Conservation (phyloP, 35 echinoderm and acorn worm genomes). For the Ptychodera flava region DNA sequence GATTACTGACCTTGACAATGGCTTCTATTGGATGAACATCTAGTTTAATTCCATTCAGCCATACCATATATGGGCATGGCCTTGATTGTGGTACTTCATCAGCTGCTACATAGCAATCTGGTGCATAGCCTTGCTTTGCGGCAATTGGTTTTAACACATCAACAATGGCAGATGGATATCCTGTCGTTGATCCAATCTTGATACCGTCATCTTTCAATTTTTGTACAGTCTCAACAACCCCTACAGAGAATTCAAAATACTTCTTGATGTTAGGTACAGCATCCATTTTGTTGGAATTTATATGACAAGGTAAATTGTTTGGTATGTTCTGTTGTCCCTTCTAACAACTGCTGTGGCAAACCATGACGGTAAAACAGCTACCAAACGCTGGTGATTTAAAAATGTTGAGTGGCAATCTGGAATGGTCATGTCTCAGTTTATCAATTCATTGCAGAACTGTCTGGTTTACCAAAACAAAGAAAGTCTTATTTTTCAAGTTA, state of each 20-base stretch:
- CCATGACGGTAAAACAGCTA: too few relatives aligned
- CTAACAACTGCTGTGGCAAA: too few relatives aligned
- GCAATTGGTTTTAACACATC: constrained; percentile 51
- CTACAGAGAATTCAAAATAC: constrained; percentile 18
- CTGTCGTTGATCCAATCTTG: constrained; percentile 78
- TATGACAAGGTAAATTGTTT: too few relatives aligned
- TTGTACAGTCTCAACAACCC: constrained; percentile 44
- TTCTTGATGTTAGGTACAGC: too few relatives aligned
- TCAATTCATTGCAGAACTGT: too few relatives aligned
- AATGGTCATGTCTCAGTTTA: too few relatives aligned
- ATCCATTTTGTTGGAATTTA: too few relatives aligned
- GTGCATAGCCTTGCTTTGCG: constrained; percentile 50
- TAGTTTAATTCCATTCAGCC: constrained; percentile 66
- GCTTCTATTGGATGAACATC: constrained; percentile 69
- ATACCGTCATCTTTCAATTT: constrained; percentile 36
- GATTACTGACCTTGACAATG: constrained; percentile 64
- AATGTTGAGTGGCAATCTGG: too few relatives aligned
- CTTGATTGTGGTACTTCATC: constrained; percentile 58
- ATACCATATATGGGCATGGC: constrained; percentile 74
- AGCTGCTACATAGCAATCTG: constrained; percentile 64
- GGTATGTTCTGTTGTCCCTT: too few relatives aligned
- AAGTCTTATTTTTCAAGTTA: too few relatives aligned
- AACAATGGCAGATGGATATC: constrained; percentile 68
- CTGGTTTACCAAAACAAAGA: too few relatives aligned
- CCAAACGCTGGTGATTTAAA: too few relatives aligned